A percentile compares a stretch with the other conserved stretches of the same genome.
phyloP scores from a whole-genome alignment of 2,113 vertebrate species.

The Chloebia gouldiae region DNA sequence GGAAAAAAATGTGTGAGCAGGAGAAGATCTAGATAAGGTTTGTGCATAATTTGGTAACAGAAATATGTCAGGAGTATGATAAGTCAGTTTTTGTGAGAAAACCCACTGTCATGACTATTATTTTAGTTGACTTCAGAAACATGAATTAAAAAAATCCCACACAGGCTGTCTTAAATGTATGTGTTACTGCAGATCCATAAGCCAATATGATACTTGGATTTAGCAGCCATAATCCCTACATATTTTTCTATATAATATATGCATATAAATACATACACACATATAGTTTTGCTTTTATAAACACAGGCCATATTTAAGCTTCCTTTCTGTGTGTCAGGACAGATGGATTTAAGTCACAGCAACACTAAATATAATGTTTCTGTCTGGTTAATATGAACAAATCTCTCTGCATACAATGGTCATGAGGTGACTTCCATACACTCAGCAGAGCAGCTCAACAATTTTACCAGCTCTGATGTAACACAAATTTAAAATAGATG shows the following conservation, averaged over 20 bases:
- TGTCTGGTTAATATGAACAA: background rate
- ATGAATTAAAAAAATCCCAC: background rate
- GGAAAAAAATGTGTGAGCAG: rapidly evolving
- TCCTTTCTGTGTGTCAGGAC: background rate
- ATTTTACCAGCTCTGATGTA: background rate
- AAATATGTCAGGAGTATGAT: background rate
- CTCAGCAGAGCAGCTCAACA: background rate
- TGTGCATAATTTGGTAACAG: background rate
- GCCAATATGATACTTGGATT: background rate
- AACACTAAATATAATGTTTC: background rate
- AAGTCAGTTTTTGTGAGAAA: background rate
- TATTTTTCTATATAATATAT: background rate
- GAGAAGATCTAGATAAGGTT: background rate
- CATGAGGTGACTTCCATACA: rapidly evolving
- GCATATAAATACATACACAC: background rate
- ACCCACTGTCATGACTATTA: background rate
- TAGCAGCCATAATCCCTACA: background rate
- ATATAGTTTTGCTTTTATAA: background rate
- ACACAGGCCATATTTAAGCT: background rate
- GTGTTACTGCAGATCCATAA: background rate
- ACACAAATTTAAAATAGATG: background rate
- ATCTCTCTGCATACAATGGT: rapidly evolving
- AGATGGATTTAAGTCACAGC: background rate
- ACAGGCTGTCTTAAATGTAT: background rate
- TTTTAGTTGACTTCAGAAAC: background rate